A percentile compares a stretch with the other conserved stretches of the same genome.
phyloP scores from a whole-genome alignment of 2,113 vertebrate genomes.

The Eonycteris spelaea region DNA sequence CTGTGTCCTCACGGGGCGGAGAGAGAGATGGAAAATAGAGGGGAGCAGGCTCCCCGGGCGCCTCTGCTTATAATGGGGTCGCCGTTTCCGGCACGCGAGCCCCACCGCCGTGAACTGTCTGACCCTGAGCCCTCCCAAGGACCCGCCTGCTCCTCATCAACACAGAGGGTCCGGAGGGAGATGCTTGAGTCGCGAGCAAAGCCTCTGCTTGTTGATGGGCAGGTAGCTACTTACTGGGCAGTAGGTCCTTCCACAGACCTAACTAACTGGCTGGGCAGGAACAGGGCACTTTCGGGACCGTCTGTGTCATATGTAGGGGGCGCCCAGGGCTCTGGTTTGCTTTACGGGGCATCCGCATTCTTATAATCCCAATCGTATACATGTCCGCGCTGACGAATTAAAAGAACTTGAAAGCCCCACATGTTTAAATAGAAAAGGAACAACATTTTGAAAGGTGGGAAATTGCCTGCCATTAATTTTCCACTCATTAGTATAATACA shows the following conservation, averaged over 20 bases:
- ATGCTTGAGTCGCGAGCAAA: fast-evolving
- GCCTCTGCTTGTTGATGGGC: not conserved
- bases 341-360: fast-evolving
- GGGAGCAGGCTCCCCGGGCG: fast-evolving
- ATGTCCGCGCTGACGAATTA: not conserved
- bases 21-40: not conserved
- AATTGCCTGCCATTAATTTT: not conserved
- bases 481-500: not conserved
- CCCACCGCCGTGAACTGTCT: not conserved
- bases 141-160: not conserved
- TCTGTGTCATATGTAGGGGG: too few species aligned
- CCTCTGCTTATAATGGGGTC: not conserved
- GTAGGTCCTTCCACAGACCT: not conserved
- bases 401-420: not conserved
- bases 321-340: too few species aligned
- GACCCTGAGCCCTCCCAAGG: too few species aligned
- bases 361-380: fast-evolving
- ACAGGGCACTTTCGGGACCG: not conserved
- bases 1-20: fast-evolving
- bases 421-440: not conserved
- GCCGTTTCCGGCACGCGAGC: fast-evolving
- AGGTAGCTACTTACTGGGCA: fast-evolving
- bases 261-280: not conserved
- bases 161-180: fast-evolving
- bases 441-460: not conserved